Evolutionary conservation across 2,797 vertebrate genomes (phyloP), one percentile per base, ranked within the genome.

Genomic region (Tadarida brasiliensis): DNA sequence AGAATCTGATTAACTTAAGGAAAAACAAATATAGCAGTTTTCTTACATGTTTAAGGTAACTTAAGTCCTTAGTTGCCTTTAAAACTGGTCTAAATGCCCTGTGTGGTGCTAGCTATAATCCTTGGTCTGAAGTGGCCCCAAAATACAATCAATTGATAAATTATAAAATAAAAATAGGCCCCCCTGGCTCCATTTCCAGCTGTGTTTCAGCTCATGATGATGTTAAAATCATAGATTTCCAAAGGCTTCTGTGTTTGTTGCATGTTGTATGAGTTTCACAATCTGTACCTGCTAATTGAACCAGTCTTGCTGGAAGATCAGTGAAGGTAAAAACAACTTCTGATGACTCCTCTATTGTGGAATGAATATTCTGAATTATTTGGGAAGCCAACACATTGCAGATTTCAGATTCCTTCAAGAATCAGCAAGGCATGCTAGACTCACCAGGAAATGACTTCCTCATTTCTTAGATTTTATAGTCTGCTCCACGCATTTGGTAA

Each of bases 171-270:
- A 88, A 94, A 87, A 90, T 90, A 87, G 71, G 51, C n/a, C 33
- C 39, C 35, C n/a, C 49, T 83, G 39, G 70, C 26, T 96, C 68
- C 51, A 83, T 86, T 92, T 93, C 59, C 65, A 95, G 63, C 61
- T 94, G 49, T 87, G 68, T 74, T 85, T 95, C 81, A 95, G 54
- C 59, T 28, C 1, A 3, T 26, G 47, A 77, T 90, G 59, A 87
- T 95, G 78, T 63, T 83, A 90, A 87, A 94, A 84, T 93, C 15
- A 61, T 86, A 87, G 35, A 84, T 95, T 95, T 97, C 94, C 61
- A 97, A 30, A 97, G 57, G 76, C 12, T 90, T 92, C 51, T 94
- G 91, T 65, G 11, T 78, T 93, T 95, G 28, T 8, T 83, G 71
- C 81, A 68, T 82, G 28, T 81, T 80, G 30, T 70, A 30, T 77